These are phyloP conservation scores for Tyrannus savana DNA, from an alignment of 2,113 vertebrate genomes.

Conservation along the genomic window DNA sequence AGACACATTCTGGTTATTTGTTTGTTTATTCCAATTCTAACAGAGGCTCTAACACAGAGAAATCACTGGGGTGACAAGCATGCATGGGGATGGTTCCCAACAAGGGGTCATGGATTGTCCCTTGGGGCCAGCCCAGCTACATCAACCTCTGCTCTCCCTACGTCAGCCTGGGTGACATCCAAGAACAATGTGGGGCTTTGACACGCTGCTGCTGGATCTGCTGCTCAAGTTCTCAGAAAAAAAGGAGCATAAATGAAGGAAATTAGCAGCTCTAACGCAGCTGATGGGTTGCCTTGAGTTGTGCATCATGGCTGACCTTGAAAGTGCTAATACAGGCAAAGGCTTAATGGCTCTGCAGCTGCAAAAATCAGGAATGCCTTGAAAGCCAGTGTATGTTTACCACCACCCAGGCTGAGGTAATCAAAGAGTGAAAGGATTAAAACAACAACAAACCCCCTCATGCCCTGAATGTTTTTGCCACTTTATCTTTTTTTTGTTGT, in stretches of 20 bases:
- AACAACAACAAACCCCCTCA: conserved; percentile 44
- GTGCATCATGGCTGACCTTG: conserved; percentile 28
- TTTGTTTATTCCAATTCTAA: neutral
- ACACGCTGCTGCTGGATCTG: neutral
- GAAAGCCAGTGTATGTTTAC: conserved; percentile 4
- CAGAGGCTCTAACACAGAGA: neutral
- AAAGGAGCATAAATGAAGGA: neutral
- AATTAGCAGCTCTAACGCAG: neutral
- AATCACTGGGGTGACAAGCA: neutral
- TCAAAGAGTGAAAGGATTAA: conserved; percentile 45
- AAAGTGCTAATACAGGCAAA: neutral
- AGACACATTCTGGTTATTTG: neutral
- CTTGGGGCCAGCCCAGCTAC: neutral
- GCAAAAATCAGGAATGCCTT: conserved; percentile 28
- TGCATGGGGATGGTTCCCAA: neutral
- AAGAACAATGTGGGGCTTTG: fast-evolving
- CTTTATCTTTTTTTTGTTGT: conserved; percentile 4
- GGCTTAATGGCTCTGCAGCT: neutral
- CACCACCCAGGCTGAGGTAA: conserved; percentile 1
- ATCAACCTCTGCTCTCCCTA: neutral
- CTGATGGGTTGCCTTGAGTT: conserved; percentile 21
- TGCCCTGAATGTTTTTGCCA: conserved; percentile 20
- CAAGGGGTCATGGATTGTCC: neutral
- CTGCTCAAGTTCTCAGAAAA: neutral
- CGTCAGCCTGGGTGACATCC: neutral